Evolutionary conservation across 2,888 invertebrate species (phyloP).

Genomic region (Onchidella celtica): DNA sequence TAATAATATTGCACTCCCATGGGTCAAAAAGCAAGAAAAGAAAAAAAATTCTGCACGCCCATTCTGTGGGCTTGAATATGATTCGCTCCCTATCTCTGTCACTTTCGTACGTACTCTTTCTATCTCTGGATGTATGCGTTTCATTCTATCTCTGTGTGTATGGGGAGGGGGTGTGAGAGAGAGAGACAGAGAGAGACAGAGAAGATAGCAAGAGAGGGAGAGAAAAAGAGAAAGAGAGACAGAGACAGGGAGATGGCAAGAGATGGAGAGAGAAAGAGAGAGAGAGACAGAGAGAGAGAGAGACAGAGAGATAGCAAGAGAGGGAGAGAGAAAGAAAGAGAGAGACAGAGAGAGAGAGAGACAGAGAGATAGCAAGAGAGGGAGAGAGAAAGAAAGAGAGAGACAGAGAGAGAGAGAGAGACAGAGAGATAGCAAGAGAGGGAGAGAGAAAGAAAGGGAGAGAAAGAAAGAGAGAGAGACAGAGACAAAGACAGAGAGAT

Average conservation of each 20-base stretch:
- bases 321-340: constrained; percentile 17
- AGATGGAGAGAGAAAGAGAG: not conserved
- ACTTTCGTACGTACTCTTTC: no score
- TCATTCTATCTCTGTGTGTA: no score
- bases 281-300: not conserved
- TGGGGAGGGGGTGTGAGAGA: not conserved
- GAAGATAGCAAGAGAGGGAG: constrained; percentile 23
- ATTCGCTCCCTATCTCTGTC: no score
- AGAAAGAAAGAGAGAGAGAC: not conserved
- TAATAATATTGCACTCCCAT: no score
- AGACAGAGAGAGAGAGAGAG: not conserved
- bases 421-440: constrained; percentile 17
- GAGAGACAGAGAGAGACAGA: not conserved
- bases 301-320: not conserved
- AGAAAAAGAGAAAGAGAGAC: not conserved
- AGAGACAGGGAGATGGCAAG: not conserved
- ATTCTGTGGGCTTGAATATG: no score
- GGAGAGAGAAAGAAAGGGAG: constrained; percentile 5
- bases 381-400: constrained; percentile 1
- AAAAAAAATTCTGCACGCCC: no score
- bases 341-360: constrained; percentile 18
- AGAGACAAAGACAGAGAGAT: not conserved
- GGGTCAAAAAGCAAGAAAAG: no score
- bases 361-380: not conserved
- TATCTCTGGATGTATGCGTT: no score